Conservation (phyloP, 1,140 invertebrate species). For the Zeugodacus cucurbitae region DNA sequence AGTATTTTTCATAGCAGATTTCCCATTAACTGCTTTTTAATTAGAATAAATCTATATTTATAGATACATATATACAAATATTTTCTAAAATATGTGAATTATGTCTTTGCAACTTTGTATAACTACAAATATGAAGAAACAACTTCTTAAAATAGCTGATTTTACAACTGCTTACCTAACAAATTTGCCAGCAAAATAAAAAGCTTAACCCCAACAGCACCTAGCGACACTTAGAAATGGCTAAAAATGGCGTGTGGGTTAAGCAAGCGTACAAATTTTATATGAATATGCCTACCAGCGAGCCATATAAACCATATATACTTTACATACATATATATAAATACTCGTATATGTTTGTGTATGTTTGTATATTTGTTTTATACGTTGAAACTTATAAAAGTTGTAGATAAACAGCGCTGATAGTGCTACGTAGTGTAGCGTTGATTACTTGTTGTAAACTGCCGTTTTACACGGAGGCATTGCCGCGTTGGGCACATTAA, state of each 20-base stretch:
- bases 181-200: conserved; percentile 52
- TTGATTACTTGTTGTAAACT: background rate
- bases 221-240: conserved; percentile 24
- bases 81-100: no score
- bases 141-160: background rate
- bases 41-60: no score
- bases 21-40: no score
- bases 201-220: conserved; percentile 64
- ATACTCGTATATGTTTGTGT: background rate
- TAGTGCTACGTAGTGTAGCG: background rate
- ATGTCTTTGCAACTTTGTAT: no score
- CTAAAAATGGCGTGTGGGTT: conserved; percentile 61
- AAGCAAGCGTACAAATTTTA: conserved; percentile 41
- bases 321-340: background rate
- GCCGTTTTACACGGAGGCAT: background rate
- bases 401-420: background rate
- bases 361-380: background rate
- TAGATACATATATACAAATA: no score
- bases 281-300: background rate
- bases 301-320: background rate
- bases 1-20: no score
- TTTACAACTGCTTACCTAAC: background rate
- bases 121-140: no score
- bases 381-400: background rate
- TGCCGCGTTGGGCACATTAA: background rate